phyloP scores from a whole-genome alignment of 2,888 invertebrate species.

The Drosophila prolongata region DNA sequence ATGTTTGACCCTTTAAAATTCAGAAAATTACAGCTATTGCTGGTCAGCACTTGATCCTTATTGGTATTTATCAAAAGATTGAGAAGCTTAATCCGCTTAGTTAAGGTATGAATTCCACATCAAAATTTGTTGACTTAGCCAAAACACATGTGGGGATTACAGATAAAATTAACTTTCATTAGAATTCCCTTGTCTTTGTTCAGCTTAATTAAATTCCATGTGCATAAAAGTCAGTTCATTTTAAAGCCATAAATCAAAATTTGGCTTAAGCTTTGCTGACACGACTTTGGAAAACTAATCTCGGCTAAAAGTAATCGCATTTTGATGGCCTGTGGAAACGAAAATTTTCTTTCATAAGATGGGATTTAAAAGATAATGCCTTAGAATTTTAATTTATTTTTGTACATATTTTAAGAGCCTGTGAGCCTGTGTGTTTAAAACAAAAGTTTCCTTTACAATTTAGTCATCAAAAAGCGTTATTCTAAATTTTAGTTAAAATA shows the following conservation, averaged over 20 bases:
- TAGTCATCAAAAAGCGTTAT: no score
- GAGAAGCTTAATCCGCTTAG: slow-evolving; percentile 14
- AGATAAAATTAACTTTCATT: slow-evolving; percentile 9
- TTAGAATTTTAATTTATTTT: no score
- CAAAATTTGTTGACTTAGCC: slow-evolving; percentile 10
- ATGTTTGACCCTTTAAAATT: slow-evolving; percentile 13
- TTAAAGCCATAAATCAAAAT: slow-evolving; percentile 20
- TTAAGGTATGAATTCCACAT: slow-evolving; percentile 1
- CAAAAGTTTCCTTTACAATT: no score
- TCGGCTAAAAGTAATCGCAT: background rate
- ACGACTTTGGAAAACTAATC: slow-evolving; percentile 6
- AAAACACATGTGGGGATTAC: slow-evolving; percentile 11
- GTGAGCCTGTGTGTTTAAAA: no score
- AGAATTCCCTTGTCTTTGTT: background rate
- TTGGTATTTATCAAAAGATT: no score
- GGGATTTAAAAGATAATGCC: no score
- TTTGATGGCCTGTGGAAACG: background rate
- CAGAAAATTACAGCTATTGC: background rate
- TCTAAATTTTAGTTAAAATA: no score
- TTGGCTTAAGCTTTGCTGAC: slow-evolving; percentile 7
- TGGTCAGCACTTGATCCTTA: slow-evolving; percentile 1
- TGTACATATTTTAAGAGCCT: no score
- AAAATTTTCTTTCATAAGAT: no score
- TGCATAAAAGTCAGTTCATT: slow-evolving; percentile 30
- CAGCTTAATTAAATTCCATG: slow-evolving; percentile 15